phyloP scores from a whole-genome alignment of 2,888 invertebrate genomes.

The Hololepta plana region DNA sequence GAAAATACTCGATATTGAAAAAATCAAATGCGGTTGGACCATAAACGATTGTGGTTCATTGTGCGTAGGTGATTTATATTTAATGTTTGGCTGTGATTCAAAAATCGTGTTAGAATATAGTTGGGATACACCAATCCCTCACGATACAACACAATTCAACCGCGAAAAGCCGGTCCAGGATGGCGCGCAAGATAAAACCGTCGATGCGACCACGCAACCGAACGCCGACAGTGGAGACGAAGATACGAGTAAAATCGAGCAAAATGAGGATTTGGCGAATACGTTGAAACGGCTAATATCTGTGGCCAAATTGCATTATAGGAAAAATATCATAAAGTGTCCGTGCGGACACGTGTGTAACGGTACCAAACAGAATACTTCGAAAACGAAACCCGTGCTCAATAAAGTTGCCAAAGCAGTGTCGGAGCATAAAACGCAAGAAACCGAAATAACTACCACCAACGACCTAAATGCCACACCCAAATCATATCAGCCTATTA shows the following conservation, averaged over 20 bases:
- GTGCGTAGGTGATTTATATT: conserved; percentile 76
- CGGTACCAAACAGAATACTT: too few relatives aligned
- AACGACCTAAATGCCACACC: too few relatives aligned
- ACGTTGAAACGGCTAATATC: conserved; percentile 36
- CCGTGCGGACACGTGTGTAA: conserved; percentile 38
- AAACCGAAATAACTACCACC: too few relatives aligned
- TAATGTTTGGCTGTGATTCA: conserved; percentile 65
- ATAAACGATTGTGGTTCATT: conserved; percentile 54
- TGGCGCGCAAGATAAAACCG: conserved; percentile 3
- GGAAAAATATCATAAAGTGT: conserved; percentile 28
- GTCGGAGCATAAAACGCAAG: too few relatives aligned
- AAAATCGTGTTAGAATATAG: conserved; percentile 62
- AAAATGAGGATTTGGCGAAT: conserved; percentile 16
- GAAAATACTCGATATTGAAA: conserved; percentile 18
- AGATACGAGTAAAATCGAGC: conserved; percentile 5
- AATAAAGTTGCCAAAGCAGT: too few relatives aligned
- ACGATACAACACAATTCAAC: conserved; percentile 4
- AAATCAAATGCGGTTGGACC: conserved; percentile 61
- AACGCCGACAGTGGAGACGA: conserved; percentile 3
- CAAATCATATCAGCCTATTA: too few relatives aligned
- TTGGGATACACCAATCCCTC: conserved; percentile 35
- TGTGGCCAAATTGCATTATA: conserved; percentile 30
- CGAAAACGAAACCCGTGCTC: too few relatives aligned
- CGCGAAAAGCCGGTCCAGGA: conserved; percentile 1
- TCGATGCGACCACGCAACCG: not conserved